Evolutionary conservation across 2,113 vertebrate species (phyloP).

Genomic region (Macaca nemestrina): DNA sequence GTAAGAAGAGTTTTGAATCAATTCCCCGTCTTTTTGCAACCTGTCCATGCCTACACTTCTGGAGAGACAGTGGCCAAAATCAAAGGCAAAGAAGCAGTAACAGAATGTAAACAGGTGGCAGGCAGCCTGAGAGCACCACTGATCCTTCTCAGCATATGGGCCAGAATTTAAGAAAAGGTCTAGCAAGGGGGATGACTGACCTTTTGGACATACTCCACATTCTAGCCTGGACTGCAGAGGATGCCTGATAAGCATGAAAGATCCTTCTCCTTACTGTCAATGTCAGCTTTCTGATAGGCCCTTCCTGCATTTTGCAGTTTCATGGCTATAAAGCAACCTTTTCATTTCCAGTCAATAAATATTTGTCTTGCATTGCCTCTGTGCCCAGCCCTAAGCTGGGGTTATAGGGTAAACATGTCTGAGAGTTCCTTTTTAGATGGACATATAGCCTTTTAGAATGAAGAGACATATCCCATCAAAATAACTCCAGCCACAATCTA

Average conservation of each 20-base stretch:
- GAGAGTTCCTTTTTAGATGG: neutral
- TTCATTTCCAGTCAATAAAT: neutral
- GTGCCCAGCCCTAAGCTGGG: neutral
- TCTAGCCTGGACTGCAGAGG: neutral
- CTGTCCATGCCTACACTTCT: neutral
- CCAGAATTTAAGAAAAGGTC: neutral
- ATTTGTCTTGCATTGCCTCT: neutral
- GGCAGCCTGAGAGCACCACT: neutral
- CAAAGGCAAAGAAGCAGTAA: neutral
- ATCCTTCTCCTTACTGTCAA: neutral
- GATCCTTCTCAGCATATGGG: accelerated
- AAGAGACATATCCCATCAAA: neutral
- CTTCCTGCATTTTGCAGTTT: neutral
- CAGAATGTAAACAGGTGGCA: neutral
- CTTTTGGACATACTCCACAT: neutral
- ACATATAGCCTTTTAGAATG: neutral
- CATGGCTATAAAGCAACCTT: neutral
- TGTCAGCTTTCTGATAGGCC: neutral
- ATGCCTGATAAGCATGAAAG: neutral
- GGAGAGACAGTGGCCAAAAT: neutral
- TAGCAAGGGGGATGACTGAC: neutral
- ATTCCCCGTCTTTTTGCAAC: slow-evolving; percentile 39
- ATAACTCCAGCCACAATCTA: neutral
- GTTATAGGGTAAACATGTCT: neutral
- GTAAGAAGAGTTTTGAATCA: neutral